A percentile compares a stretch with the other conserved stretches of the same genome.
Conservation (phyloP, 2,113 vertebrate genomes). For the Anser cygnoides region DNA sequence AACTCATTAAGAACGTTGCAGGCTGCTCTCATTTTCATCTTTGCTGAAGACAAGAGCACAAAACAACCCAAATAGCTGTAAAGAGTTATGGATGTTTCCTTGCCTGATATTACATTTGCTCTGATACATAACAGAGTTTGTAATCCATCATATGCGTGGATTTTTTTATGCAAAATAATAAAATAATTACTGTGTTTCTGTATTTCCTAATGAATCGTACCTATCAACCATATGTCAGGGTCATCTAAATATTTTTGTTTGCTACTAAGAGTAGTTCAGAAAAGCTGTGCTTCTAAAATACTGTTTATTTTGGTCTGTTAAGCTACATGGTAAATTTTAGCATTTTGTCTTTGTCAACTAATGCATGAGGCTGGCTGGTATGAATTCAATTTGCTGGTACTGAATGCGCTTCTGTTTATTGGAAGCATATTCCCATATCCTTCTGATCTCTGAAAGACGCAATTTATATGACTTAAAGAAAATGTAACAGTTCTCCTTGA, state of each 20-base stretch:
- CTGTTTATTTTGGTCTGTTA: not conserved
- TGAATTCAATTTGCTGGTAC: conserved; percentile 32
- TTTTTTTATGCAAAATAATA: not conserved
- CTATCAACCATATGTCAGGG: not conserved
- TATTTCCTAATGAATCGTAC: not conserved
- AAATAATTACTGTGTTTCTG: not conserved
- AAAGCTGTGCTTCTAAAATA: not conserved
- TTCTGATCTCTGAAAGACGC: conserved; percentile 16
- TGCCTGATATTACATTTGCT: not conserved
- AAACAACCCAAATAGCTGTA: not conserved
- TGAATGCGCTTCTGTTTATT: conserved; percentile 32
- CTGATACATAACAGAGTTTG: not conserved
- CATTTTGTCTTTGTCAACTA: not conserved
- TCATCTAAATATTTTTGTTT: not conserved
- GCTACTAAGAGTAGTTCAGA: not conserved
- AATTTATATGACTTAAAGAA: conserved; percentile 18
- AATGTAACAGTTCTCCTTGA: not conserved
- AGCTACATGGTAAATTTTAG: not conserved
- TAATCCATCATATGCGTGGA: not conserved
- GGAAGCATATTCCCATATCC: not conserved
- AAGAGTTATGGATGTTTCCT: not conserved
- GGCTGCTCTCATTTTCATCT: not conserved
- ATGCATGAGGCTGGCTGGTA: not conserved
- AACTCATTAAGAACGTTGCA: not conserved
- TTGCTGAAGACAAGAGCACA: not conserved